Percentiles rank a stretch among this genome's conserved stretches.
phyloP scores from a whole-genome alignment of 1,140 invertebrate species.

The Drosophila sp. region DNA sequence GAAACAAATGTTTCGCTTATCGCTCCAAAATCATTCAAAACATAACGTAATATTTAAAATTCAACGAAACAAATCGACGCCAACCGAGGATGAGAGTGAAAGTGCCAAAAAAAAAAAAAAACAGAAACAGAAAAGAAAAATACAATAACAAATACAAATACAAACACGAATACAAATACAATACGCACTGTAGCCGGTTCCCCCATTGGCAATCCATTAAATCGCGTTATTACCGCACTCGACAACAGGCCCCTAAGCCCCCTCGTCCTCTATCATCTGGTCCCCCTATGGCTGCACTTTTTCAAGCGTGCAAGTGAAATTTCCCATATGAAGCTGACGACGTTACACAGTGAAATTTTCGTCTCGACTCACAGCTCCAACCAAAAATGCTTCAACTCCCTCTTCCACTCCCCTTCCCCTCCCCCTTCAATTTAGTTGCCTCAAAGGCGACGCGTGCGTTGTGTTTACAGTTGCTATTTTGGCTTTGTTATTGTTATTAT shows the following conservation, averaged over 20 bases:
- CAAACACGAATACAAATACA: no score
- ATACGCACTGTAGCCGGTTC: conserved; percentile 61
- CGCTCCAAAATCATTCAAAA: conserved; percentile 35
- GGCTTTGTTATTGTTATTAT: conserved; percentile 63
- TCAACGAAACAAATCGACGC: conserved; percentile 36
- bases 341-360: conserved; percentile 67
- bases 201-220: conserved; percentile 38
- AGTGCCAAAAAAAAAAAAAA: conserved; percentile 65
- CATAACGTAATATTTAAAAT: conserved; percentile 73
- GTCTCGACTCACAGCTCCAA: conserved; percentile 50
- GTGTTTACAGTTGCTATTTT: conserved; percentile 69
- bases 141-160: conserved; percentile 45
- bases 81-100: conserved; percentile 70
- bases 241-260: conserved; percentile 41
- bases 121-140: conserved; percentile 7
- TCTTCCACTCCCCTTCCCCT: conserved; percentile 5
- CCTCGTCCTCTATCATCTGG: background rate
- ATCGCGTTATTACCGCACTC: conserved; percentile 73
- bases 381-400: conserved; percentile 27
- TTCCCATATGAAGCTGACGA: conserved; percentile 74
- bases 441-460: conserved; percentile 61
- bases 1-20: conserved; percentile 65
- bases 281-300: conserved; percentile 57
- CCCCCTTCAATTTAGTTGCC: conserved; percentile 11
- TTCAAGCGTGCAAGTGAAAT: conserved; percentile 80